These are phyloP conservation scores for Danio jaintianensis DNA, from an alignment of 2,797 vertebrate genomes.

Conservation along the genomic window DNA sequence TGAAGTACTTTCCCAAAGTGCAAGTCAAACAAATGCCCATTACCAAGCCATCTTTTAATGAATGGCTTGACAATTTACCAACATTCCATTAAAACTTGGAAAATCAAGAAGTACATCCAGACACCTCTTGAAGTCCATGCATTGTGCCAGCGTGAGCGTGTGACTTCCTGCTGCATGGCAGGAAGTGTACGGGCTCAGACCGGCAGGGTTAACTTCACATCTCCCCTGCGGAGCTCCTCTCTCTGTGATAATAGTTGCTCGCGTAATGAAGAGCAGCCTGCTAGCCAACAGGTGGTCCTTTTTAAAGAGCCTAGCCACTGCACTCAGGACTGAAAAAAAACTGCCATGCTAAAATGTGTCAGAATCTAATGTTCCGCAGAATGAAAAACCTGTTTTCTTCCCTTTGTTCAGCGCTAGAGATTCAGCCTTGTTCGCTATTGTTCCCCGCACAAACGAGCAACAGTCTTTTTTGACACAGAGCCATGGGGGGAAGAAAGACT, in stretches of 20 bases:
- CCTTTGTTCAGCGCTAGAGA: constrained; percentile 97
- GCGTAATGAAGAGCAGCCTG: constrained; percentile 85
- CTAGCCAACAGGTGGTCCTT: constrained; percentile 99
- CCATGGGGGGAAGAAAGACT: constrained; percentile 98
- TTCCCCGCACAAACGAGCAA: constrained; percentile 95
- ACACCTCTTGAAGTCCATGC: constrained; percentile 37
- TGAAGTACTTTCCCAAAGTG: not conserved
- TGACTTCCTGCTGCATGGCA: constrained; percentile 63
- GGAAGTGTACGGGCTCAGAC: constrained; percentile 67
- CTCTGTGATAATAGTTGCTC: constrained; percentile 79
- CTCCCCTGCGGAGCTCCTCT: constrained; percentile 78
- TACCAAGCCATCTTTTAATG: not conserved
- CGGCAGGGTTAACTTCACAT: constrained; percentile 82
- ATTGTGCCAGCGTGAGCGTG: constrained; percentile 33
- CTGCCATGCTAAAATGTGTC: constrained; percentile 92
- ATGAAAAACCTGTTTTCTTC: constrained; percentile 98
- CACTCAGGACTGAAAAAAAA: constrained; percentile 86
- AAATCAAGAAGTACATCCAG: constrained; percentile 61
- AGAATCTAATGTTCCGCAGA: constrained; percentile 99
- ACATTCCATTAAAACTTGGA: constrained; percentile 54
- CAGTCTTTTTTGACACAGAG: constrained; percentile 99
- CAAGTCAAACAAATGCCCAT: not conserved
- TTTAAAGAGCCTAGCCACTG: constrained; percentile 93
- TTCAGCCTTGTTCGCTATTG: constrained; percentile 98
- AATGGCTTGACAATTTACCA: constrained; percentile 8